Conservation (phyloP, 2,888 invertebrate genomes). For the Isoperla grammatica region DNA sequence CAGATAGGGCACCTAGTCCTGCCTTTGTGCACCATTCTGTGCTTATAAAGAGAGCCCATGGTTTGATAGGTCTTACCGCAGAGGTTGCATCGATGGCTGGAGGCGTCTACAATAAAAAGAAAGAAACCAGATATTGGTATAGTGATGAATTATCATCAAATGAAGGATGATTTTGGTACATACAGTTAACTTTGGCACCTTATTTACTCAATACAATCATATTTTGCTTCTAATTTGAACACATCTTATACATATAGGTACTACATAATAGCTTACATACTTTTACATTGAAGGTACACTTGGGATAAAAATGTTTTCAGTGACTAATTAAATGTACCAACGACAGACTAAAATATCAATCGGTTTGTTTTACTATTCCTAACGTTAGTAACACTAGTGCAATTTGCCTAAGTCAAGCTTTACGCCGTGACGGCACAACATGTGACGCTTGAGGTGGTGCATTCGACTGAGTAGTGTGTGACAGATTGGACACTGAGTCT, state of each 20-base stretch:
- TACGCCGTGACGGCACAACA: slow-evolving; percentile 19
- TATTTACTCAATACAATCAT: too few species aligned
- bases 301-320: too few species aligned
- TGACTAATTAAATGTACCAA: too few species aligned
- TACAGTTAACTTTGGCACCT: not conserved
- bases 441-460: slow-evolving; percentile 25
- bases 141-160: not conserved
- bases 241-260: too few species aligned
- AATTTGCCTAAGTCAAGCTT: not conserved
- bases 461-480: slow-evolving; percentile 23
- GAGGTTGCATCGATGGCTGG: slow-evolving; percentile 20
- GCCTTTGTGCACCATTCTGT: slow-evolving; percentile 48
- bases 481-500: slow-evolving; percentile 52
- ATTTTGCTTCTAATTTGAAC: too few species aligned
- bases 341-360: too few species aligned
- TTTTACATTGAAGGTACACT: too few species aligned
- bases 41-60: slow-evolving; percentile 39
- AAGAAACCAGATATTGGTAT: slow-evolving; percentile 1
- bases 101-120: not conserved
- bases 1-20: slow-evolving; percentile 48
- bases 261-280: too few species aligned
- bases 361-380: too few species aligned
- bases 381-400: too few species aligned
- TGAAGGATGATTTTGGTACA: not conserved
- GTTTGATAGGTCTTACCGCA: slow-evolving; percentile 25